Evolutionary conservation across 2,797 vertebrate genomes (phyloP), one percentile per base, ranked within the genome.

Genomic region (Gambelia wislizenii): DNA sequence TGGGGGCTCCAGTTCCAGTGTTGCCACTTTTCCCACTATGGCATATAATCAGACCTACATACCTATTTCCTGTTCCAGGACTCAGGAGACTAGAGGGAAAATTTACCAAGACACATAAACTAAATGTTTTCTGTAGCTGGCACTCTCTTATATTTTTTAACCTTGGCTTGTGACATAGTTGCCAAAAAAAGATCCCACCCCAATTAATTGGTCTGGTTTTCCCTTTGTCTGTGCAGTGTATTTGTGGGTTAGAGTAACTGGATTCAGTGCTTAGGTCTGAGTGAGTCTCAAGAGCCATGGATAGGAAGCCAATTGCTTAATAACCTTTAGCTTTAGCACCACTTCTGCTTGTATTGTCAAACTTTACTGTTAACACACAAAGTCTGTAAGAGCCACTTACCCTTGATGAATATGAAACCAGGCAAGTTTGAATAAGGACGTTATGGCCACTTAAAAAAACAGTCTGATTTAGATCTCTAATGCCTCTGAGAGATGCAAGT

Each of bases 331-430:
- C 20, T 67, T 67, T 75, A 2, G 42, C 27, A 61, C 67, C n/a
- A 74, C 54, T 80, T 89, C 61, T 75, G 30, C 64, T 67, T 67
- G 64, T 67, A 30, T 69, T 85, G 54, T 74, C 42, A 81, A 52
- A 81, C 44, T 86, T 89, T 44, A 67, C 14, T 80, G 47, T 70
- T 56, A 75, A 54, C 56, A n/a, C 64, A 75, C 49, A 56, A 90
- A 42, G 4, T 72, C 70, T 49, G 44, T 27, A 39, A 18, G 9
- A 81, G 67, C 81, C 82, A 69, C 14, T 79, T 79, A 77, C 25
- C n/a, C 77, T 87, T 90, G 10, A 83, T 78, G 27, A 70, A 18
- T 44, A 69, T 75, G 85, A 59, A 52, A 39, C 56, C 30, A 59
- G 14, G 78, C 80, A 75, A 78, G 8, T 33, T 72, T 86, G 22